phyloP scores from a whole-genome alignment of 1,140 invertebrate species.

The Drosophila littoralis region DNA sequence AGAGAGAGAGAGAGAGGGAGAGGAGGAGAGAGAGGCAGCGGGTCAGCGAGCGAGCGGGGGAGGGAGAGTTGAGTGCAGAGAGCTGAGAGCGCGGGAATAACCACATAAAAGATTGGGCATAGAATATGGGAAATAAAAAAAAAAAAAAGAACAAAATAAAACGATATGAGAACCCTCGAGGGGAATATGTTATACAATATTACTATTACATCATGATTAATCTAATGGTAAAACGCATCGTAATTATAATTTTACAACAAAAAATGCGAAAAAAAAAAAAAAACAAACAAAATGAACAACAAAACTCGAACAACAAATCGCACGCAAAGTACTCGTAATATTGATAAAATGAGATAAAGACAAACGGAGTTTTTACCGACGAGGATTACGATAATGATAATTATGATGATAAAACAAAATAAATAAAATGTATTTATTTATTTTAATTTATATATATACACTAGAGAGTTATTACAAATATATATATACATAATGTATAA shows the following conservation, averaged over 20 bases:
- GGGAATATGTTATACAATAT: constrained; percentile 77
- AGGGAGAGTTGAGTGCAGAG: constrained; percentile 3
- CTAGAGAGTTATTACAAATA: constrained; percentile 82
- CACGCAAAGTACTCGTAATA: constrained; percentile 60
- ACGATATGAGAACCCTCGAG: constrained; percentile 6
- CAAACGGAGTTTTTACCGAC: constrained; percentile 29
- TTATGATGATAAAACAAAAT: constrained; percentile 56
- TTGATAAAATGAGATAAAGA: constrained; percentile 39
- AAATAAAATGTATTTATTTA: constrained; percentile 82
- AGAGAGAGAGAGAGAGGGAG: constrained; percentile 29
- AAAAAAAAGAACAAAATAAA: neutral
- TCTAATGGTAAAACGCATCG: constrained; percentile 54
- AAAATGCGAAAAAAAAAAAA: constrained; percentile 22
- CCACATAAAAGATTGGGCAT: constrained; percentile 33
- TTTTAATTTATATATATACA: constrained; percentile 83
- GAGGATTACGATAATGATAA: constrained; percentile 56
- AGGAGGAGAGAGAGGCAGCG: constrained; percentile 25
- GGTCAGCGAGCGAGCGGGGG: neutral
- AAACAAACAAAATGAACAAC: constrained; percentile 27
- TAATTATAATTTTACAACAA: constrained; percentile 68
- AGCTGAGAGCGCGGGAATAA: constrained; percentile 29
- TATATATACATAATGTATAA: constrained; percentile 81
- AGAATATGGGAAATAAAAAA: constrained; percentile 38
- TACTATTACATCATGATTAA: constrained; percentile 75
- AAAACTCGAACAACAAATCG: constrained; percentile 64